These are phyloP conservation scores for Pempheris klunzingeri DNA, from an alignment of 2,797 vertebrate genomes.

Conservation along the genomic window DNA sequence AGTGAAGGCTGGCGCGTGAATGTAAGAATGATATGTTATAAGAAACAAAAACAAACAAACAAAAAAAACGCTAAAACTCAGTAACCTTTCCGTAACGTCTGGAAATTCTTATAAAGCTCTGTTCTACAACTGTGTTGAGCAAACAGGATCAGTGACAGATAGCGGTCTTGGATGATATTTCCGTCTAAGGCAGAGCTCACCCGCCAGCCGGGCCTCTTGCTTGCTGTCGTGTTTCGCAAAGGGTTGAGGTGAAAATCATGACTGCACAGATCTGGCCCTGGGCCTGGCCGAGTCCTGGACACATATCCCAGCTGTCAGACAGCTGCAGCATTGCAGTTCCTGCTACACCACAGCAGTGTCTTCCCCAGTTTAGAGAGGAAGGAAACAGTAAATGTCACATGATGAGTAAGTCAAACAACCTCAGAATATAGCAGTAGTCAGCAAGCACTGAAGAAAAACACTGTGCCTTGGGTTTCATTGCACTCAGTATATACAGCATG, in stretches of 20 bases:
- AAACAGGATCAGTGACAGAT: constrained; percentile 29
- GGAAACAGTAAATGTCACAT: constrained; percentile 24
- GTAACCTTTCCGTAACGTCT: neutral
- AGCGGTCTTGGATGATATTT: constrained; percentile 44
- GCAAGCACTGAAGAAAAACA: neutral
- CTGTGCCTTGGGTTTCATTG: neutral
- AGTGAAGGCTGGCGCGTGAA: neutral
- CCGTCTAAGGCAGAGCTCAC: constrained; percentile 13
- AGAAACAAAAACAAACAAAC: neutral
- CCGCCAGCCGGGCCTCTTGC: constrained; percentile 9
- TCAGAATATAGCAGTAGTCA: constrained; percentile 22
- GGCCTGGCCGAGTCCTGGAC: constrained; percentile 36
- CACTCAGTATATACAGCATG: neutral
- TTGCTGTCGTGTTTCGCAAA: constrained; percentile 18
- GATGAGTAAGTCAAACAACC: constrained; percentile 27
- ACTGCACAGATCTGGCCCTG: constrained; percentile 40
- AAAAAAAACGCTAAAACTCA: neutral
- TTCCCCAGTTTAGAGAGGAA: constrained; percentile 19
- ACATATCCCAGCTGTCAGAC: constrained; percentile 52
- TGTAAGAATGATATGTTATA: neutral
- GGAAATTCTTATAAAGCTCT: neutral
- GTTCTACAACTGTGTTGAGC: constrained; percentile 13
- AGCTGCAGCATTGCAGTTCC: constrained; percentile 47
- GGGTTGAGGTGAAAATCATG: constrained; percentile 50
- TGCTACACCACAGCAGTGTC: constrained; percentile 23